phyloP scores from a whole-genome alignment of 2,888 invertebrate genomes.

The Nysson spinosus region DNA sequence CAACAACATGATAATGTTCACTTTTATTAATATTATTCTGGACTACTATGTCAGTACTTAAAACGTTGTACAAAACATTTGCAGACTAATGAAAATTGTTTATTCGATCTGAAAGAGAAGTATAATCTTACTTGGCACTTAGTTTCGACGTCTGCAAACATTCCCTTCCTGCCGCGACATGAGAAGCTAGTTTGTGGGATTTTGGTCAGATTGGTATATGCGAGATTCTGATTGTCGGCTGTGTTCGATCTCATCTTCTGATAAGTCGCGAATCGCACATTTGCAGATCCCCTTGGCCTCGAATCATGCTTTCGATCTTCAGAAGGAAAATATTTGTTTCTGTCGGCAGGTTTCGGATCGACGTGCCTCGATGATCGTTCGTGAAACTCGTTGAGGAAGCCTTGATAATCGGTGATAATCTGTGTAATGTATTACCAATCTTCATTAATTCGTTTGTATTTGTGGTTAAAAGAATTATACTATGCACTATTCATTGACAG shows the following conservation, averaged over 20 bases:
- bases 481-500: too few species aligned
- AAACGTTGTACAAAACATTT: too few species aligned
- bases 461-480: too few species aligned
- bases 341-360: slow-evolving; percentile 2
- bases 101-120: not conserved
- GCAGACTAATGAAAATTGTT: not conserved
- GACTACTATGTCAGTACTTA: too few species aligned
- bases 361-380: slow-evolving; percentile 57
- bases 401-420: slow-evolving; percentile 67
- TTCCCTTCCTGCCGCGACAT: slow-evolving; percentile 87
- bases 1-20: too few species aligned
- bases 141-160: slow-evolving; percentile 91
- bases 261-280: slow-evolving; percentile 1
- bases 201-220: slow-evolving; percentile 57
- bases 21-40: too few species aligned
- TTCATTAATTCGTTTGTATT: too few species aligned
- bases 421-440: too few species aligned
- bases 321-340: slow-evolving; percentile 9
- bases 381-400: slow-evolving; percentile 61
- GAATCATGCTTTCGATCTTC: slow-evolving; percentile 9
- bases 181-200: slow-evolving; percentile 87
- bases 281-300: not conserved
- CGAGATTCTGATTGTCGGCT: slow-evolving; percentile 7
- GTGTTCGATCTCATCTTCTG: slow-evolving; percentile 18
- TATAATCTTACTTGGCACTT: slow-evolving; percentile 84